Evolutionary conservation across 2,888 invertebrate species (phyloP).

Genomic region (Drosophila stalkeri): DNA sequence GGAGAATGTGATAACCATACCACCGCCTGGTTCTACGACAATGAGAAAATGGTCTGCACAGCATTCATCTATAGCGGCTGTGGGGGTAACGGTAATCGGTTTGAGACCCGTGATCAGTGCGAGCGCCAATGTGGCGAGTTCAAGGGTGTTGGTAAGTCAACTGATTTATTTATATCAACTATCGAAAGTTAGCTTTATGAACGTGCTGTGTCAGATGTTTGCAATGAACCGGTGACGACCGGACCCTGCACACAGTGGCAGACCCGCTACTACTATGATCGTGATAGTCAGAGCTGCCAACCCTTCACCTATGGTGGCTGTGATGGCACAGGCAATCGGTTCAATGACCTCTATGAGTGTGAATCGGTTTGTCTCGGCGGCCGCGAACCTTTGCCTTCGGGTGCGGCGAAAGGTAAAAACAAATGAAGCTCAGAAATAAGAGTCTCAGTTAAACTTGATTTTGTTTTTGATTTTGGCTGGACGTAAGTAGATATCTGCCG

Average conservation of each 20-base stretch:
- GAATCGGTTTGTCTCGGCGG: slow-evolving; percentile 89
- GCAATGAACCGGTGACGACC: slow-evolving; percentile 88
- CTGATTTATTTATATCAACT: no score
- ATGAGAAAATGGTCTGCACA: slow-evolving; percentile 86
- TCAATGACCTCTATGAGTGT: slow-evolving; percentile 91
- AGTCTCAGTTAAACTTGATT: slow-evolving; percentile 26
- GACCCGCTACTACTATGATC: slow-evolving; percentile 90
- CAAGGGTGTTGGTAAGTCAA: slow-evolving; percentile 88
- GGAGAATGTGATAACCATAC: slow-evolving; percentile 89
- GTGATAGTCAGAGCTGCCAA: slow-evolving; percentile 87
- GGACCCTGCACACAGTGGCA: slow-evolving; percentile 90
- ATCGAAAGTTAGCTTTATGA: slow-evolving; percentile 41
- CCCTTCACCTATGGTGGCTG: slow-evolving; percentile 93
- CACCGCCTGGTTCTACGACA: slow-evolving; percentile 91
- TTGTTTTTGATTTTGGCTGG: slow-evolving; percentile 45
- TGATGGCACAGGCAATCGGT: slow-evolving; percentile 93
- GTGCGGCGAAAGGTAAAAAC: slow-evolving; percentile 81
- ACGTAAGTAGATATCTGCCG: slow-evolving; percentile 88
- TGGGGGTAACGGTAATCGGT: slow-evolving; percentile 91
- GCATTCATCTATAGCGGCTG: slow-evolving; percentile 91
- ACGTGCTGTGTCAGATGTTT: slow-evolving; percentile 88
- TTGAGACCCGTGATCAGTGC: slow-evolving; percentile 91
- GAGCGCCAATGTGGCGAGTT: slow-evolving; percentile 91
- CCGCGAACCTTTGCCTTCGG: slow-evolving; percentile 86
- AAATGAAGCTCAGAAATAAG: slow-evolving; percentile 8